Conservation (phyloP, 1,140 invertebrate species). For the Hyles euphorbiae region DNA sequence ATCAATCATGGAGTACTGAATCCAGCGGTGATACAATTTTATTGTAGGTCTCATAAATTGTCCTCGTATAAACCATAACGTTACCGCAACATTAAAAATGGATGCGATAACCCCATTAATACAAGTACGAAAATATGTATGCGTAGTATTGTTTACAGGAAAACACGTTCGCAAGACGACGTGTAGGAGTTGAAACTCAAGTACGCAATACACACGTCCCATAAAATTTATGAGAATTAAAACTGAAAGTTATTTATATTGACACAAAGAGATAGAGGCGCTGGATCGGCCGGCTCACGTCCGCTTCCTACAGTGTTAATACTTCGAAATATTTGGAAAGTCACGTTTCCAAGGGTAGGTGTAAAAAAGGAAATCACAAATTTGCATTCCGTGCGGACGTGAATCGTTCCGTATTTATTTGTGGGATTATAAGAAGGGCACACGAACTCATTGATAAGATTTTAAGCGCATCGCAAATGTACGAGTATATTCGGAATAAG, state of each 20-base stretch:
- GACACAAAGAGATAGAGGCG: slow-evolving; percentile 28
- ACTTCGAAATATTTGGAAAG: slow-evolving; percentile 30
- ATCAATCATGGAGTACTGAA: no score
- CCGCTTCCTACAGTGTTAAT: slow-evolving; percentile 29
- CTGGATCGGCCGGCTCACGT: slow-evolving; percentile 20
- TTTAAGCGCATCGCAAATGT: slow-evolving; percentile 15
- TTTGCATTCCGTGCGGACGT: slow-evolving; percentile 29
- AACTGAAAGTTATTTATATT: slow-evolving; percentile 36
- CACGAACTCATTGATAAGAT: slow-evolving; percentile 23
- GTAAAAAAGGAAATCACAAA: slow-evolving; percentile 39
- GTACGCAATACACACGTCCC: background rate
- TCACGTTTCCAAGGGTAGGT: slow-evolving; percentile 41
- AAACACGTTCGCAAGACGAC: no score
- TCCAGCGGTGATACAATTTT: no score
- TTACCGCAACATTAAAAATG: no score
- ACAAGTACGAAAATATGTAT: no score
- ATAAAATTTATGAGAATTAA: slow-evolving; percentile 9
- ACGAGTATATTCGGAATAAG: background rate
- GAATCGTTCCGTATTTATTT: slow-evolving; percentile 43
- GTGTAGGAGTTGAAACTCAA: no score
- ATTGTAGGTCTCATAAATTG: no score
- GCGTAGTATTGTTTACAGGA: no score
- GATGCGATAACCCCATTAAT: no score
- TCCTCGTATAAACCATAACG: no score
- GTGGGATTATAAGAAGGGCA: slow-evolving; percentile 42